Evolutionary conservation across 64 coral and sea anemone genomes (phyloP).

Genomic region (Montipora efflorescens): DNA sequence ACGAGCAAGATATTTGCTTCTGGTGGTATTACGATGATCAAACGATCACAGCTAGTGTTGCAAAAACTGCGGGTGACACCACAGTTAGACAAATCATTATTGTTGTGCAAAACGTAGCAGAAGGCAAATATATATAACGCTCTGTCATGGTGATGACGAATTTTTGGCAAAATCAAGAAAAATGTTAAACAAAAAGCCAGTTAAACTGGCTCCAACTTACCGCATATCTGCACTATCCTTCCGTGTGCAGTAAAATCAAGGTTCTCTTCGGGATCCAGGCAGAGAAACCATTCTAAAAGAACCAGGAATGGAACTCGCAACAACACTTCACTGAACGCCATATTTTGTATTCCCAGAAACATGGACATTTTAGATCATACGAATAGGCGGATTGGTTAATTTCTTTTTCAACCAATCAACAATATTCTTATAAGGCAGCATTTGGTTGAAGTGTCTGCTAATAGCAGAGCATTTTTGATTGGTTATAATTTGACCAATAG

Average conservation of each 20-base stretch:
- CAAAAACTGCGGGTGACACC: too few relatives aligned
- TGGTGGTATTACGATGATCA: too few relatives aligned
- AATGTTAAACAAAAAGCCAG: not conserved
- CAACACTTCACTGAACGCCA: constrained; percentile 77
- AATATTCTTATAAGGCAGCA: not conserved
- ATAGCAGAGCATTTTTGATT: not conserved
- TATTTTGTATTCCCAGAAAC: constrained; percentile 13
- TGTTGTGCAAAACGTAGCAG: not conserved
- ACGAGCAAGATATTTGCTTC: too few relatives aligned
- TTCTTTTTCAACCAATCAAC: constrained; percentile 48
- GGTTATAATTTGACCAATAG: not conserved
- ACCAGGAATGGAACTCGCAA: constrained; percentile 90
- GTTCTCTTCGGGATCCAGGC: constrained; percentile 64
- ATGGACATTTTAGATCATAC: constrained; percentile 10
- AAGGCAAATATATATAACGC: not conserved
- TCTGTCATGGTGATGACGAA: not conserved
- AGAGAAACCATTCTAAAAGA: constrained; percentile 80
- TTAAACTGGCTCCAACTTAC: constrained; percentile 58
- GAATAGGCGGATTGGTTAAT: constrained; percentile 59
- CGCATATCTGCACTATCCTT: constrained; percentile 67
- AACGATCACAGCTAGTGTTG: too few relatives aligned
- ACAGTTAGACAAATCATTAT: too few relatives aligned
- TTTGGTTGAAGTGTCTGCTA: not conserved
- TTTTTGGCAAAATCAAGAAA: not conserved
- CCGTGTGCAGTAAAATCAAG: constrained; percentile 72